A percentile compares a stretch with the other conserved stretches of the same genome.
Conservation (phyloP, 2,113 vertebrate genomes). For the Heptranchias perlo region DNA sequence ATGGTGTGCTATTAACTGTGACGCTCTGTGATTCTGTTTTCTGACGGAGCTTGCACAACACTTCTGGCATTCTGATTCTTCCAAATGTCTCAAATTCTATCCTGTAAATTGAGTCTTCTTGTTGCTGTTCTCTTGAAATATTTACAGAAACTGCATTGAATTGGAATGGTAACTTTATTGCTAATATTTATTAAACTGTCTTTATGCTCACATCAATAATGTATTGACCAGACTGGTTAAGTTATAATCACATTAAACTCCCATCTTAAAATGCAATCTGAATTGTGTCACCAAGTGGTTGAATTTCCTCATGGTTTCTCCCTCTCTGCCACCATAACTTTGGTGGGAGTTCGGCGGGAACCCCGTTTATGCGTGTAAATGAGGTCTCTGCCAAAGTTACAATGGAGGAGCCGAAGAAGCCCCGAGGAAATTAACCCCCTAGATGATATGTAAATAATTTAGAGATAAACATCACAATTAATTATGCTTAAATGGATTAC, state of each 20-base stretch:
- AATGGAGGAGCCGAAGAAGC: neutral
- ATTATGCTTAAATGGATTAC: neutral
- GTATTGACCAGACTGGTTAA: neutral
- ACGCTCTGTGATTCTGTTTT: neutral
- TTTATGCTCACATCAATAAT: neutral
- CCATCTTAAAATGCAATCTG: too few species aligned
- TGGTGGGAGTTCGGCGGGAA: neutral
- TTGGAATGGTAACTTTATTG: neutral
- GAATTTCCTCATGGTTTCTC: neutral
- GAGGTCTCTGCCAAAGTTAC: too few species aligned
- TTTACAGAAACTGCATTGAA: neutral
- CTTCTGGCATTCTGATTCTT: neutral
- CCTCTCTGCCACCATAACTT: neutral
- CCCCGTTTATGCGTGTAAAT: neutral
- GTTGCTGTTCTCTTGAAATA: neutral
- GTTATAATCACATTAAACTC: neutral
- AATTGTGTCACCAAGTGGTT: too few species aligned
- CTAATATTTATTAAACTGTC: neutral
- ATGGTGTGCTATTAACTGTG: neutral
- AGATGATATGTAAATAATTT: neutral
- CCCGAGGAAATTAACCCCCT: neutral
- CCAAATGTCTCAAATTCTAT: neutral
- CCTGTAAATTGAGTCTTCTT: neutral
- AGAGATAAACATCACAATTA: neutral
- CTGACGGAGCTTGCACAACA: neutral